Evolutionary conservation across 2,888 invertebrate species (phyloP), one percentile per base, ranked within the genome.

Genomic region (Lasioglossum villosulum): DNA sequence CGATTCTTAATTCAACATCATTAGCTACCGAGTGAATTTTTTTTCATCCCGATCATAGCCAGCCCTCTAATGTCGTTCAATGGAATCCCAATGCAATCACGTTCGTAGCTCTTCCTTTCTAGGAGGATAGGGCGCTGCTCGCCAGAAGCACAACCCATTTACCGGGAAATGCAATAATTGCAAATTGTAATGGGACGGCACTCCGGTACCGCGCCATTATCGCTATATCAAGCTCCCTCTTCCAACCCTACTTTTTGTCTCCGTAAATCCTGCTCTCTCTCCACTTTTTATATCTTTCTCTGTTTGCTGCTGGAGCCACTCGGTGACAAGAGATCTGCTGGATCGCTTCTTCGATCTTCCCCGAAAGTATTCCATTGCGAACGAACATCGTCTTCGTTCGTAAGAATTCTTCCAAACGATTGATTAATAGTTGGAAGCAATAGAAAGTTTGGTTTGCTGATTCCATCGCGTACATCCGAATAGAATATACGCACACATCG

Each of bases 81-180:
- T 76, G 82, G 89, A 89, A 86, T 88, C 78, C 90, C 83, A 83
- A 84, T 84, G 86, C 84, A 84, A 90, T 90, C 89, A 83, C 83
- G 84, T 86, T 82, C 89, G 82, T 85, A 79, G 77, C 84, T 86
- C 75, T 88, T 85, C 83, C 82, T 86, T 88, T 80, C 77, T 34
- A 34, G 70, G 72, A 78, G 63, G 34, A 66, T 78, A 68, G 78
- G 72, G 75, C 30, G 83, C 74, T 45, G 73, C 82, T 42, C 71
- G 77, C 78, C 75, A 74, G 80, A 80, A 90, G 86, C 74, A 72
- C 90, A 79, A 86, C 83, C 82, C 89, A 94, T 94, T 94, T 94
- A 91, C 91, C 90, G 90, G 91, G 92, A 93, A 93, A 94, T 92
- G 94, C 94, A 93, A 93, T 94, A 94, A 94, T 94, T 94, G 94